A percentile compares a stretch with the other conserved stretches of the same genome.
These are phyloP conservation scores for Cynopterus sphinx DNA, from an alignment of 2,797 vertebrate species.

Conservation along the genomic window DNA sequence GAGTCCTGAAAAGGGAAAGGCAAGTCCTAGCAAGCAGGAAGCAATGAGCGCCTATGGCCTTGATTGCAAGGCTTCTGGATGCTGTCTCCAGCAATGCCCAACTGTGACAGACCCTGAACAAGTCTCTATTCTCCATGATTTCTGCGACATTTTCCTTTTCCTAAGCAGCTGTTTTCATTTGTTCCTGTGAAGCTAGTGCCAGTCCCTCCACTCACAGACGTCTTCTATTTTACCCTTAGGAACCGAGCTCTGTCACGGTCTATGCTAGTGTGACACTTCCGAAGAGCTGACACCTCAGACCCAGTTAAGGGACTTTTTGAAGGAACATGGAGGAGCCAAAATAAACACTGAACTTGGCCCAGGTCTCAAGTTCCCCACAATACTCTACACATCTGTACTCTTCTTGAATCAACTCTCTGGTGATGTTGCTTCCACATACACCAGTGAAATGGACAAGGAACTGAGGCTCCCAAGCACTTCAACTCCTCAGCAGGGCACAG, in stretches of 20 bases:
- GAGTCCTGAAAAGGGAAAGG: background rate
- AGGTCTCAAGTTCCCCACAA: background rate
- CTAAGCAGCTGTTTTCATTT: background rate
- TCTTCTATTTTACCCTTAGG: conserved; percentile 42
- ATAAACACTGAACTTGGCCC: background rate
- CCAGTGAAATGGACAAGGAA: background rate
- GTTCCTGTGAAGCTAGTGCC: background rate
- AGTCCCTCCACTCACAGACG: background rate
- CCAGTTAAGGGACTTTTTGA: background rate
- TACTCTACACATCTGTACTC: background rate
- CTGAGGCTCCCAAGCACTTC: background rate
- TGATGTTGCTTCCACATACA: background rate
- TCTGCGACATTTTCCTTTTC: background rate
- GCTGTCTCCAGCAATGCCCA: background rate
- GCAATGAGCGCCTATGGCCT: background rate
- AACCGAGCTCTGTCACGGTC: conserved; percentile 65
- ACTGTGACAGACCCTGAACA: background rate
- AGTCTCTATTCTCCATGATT: background rate
- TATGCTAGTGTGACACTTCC: conserved; percentile 72
- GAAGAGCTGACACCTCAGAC: conserved; percentile 65
- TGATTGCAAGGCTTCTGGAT: background rate
- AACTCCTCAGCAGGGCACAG: background rate
- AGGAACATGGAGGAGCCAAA: background rate
- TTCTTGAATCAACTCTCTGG: background rate
- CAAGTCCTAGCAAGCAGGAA: background rate